Evolutionary conservation across 2,113 vertebrate genomes (phyloP).

Genomic region (Carollia perspicillata): DNA sequence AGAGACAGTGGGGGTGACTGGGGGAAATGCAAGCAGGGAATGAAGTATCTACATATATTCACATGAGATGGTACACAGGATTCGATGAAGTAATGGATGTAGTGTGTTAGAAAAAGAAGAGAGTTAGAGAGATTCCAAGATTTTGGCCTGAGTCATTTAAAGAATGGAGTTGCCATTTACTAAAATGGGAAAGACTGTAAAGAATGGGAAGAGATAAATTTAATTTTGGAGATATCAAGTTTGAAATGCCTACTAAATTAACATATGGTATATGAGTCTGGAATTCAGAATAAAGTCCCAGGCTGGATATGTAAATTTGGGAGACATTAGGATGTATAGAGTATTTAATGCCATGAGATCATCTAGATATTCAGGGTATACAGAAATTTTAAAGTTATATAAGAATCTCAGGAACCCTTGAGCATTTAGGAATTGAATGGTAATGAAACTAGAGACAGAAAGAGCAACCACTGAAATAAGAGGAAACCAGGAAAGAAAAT

Average conservation of each 20-base stretch:
- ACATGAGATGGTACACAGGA: not conserved
- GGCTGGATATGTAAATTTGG: not conserved
- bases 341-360: not conserved
- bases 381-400: not conserved
- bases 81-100: not conserved
- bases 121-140: not conserved
- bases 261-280: not conserved
- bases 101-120: not conserved
- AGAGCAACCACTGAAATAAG: not conserved
- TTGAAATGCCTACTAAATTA: not conserved
- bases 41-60: not conserved
- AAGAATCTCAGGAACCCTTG: not conserved
- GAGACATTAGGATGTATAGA: not conserved
- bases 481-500: not conserved
- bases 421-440: not conserved
- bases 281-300: not conserved
- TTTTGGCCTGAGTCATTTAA: not conserved
- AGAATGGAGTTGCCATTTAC: not conserved
- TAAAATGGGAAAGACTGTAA: not conserved
- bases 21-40: not conserved
- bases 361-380: not conserved
- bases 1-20: not conserved
- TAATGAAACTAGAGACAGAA: not conserved
- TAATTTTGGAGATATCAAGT: not conserved
- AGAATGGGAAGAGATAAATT: not conserved